phyloP scores from a whole-genome alignment of 2,113 vertebrate species.

The Scortum barcoo region DNA sequence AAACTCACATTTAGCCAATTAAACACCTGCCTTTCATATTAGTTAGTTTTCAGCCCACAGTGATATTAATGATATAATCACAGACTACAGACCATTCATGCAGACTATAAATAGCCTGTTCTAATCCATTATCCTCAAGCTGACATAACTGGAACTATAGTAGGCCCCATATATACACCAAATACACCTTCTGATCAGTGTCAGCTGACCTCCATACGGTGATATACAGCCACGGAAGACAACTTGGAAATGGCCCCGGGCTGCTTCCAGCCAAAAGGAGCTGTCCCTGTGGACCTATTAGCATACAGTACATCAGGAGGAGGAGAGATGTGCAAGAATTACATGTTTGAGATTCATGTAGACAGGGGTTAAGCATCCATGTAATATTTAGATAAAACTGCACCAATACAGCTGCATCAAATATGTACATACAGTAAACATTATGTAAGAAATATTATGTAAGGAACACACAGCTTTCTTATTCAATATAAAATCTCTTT shows the following conservation, averaged over 20 bases:
- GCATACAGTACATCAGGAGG: not conserved
- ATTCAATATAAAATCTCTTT: not conserved
- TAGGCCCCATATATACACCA: not conserved
- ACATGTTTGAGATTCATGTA: not conserved
- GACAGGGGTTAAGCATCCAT: no score
- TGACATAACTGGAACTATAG: not conserved
- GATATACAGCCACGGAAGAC: not conserved
- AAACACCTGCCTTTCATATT: constrained; percentile 25
- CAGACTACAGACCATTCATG: not conserved
- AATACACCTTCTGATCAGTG: not conserved
- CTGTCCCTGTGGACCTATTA: not conserved
- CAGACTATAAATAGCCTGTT: not conserved
- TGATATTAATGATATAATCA: not conserved
- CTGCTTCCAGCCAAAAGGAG: constrained; percentile 11
- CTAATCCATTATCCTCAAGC: not conserved
- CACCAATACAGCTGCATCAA: not conserved
- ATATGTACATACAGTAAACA: not conserved
- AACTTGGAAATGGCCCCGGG: accelerated
- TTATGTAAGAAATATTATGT: not conserved
- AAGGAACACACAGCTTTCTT: not conserved
- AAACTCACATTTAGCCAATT: not conserved
- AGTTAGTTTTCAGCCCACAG: not conserved
- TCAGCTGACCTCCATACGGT: not conserved
- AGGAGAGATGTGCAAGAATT: no score
- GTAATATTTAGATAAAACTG: not conserved